These are phyloP conservation scores for Isichthys henryi DNA, from an alignment of 2,113 vertebrate species.

Conservation along the genomic window DNA sequence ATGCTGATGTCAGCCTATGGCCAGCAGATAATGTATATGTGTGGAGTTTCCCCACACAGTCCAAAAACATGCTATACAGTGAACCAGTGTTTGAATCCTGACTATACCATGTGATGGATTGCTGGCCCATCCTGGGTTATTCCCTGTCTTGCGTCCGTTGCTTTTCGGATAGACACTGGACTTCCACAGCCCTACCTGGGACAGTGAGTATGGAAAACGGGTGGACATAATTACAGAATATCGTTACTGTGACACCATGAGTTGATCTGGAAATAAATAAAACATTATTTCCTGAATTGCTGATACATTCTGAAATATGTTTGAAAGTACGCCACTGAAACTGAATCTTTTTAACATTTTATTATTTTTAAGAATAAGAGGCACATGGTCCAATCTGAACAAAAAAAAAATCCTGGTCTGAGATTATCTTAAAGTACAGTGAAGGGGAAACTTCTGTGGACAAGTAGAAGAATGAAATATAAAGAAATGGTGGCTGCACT, in stretches of 20 bases:
- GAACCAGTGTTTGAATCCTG: not conserved
- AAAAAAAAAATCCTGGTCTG: not conserved
- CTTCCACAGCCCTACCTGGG: not conserved
- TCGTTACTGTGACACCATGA: not conserved
- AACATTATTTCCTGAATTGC: not conserved
- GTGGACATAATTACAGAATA: not conserved
- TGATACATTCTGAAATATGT: not conserved
- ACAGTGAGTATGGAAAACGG: not conserved
- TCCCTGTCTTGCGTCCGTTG: not conserved
- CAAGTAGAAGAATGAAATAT: not conserved
- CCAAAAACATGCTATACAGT: not conserved
- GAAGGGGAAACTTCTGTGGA: not conserved
- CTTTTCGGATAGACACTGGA: not conserved
- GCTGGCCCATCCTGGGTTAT: not conserved
- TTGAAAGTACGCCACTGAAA: not conserved
- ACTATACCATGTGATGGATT: not conserved
- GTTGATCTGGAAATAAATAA: not conserved
- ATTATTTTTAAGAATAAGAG: not conserved
- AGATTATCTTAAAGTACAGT: not conserved
- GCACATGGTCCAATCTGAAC: not conserved
- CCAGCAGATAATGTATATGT: not conserved
- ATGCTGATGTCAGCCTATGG: not conserved
- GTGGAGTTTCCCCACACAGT: not conserved
- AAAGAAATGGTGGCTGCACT: not conserved
- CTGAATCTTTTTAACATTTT: not conserved